phyloP scores from a whole-genome alignment of 2,113 vertebrate genomes.

The Lates calcarifer region DNA sequence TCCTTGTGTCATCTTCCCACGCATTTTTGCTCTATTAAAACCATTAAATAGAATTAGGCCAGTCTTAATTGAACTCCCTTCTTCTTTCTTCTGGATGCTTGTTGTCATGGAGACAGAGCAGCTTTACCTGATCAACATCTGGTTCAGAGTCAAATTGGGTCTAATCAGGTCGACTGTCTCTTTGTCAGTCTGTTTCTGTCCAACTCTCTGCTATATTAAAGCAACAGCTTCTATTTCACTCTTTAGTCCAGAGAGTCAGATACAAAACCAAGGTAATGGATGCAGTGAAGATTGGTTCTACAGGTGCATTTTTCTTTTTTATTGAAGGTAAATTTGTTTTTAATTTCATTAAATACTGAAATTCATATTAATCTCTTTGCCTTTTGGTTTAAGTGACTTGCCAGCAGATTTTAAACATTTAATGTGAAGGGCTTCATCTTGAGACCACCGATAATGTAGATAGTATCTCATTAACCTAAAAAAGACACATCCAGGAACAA shows the following conservation, averaged over 20 bases:
- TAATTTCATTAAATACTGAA: background rate
- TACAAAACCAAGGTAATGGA: conserved; percentile 17
- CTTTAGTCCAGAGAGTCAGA: conserved; percentile 3
- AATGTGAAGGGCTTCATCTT: background rate
- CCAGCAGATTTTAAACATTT: background rate
- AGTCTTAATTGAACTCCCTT: conserved; percentile 36
- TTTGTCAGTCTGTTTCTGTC: conserved; percentile 40
- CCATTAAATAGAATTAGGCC: conserved; percentile 43
- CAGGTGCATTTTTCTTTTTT: background rate
- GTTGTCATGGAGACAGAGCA: conserved; percentile 66
- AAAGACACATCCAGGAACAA: background rate
- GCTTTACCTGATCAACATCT: conserved; percentile 57
- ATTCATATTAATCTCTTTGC: background rate
- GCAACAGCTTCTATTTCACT: conserved; percentile 8
- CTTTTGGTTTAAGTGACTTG: background rate
- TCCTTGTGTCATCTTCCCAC: conserved; percentile 8
- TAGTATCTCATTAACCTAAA: background rate
- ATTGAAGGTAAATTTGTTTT: background rate
- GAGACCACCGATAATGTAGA: background rate
- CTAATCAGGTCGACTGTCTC: conserved; percentile 49
- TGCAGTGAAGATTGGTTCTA: background rate
- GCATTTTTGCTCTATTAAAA: conserved; percentile 34
- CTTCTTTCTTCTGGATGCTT: conserved; percentile 40
- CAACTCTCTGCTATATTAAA: conserved; percentile 29
- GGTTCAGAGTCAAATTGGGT: conserved; percentile 55